These are phyloP conservation scores for Leptinotarsa undecemlineata DNA, from an alignment of 1,140 invertebrate species.

Conservation along the genomic window DNA sequence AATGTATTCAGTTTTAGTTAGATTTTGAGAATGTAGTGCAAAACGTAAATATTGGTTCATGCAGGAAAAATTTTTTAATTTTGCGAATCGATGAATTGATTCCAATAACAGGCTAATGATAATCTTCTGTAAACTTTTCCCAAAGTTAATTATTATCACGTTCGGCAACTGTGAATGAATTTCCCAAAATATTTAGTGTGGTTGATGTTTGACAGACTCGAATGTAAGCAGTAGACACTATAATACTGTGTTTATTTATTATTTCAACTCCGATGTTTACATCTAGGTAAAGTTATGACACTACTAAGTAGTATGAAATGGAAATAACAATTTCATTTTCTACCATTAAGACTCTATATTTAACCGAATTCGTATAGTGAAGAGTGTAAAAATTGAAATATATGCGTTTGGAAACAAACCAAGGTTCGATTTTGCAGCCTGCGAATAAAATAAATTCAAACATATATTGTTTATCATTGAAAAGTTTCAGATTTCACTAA, in stretches of 20 bases:
- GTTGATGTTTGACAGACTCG: conserved; percentile 17
- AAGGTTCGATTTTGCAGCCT: no score
- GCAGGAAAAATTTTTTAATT: no score
- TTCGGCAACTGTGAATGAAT: not conserved
- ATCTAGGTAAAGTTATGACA: conserved; percentile 18
- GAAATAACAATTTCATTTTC: conserved; percentile 8
- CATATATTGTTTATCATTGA: no score
- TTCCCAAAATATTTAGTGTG: not conserved
- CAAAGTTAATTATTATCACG: not conserved
- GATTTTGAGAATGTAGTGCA: no score
- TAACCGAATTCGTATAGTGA: conserved; percentile 6
- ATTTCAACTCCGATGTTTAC: conserved; percentile 14
- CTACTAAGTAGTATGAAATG: conserved; percentile 12
- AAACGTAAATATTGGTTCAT: no score
- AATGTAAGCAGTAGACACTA: conserved; percentile 11
- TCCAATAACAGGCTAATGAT: not conserved
- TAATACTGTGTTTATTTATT: conserved; percentile 16
- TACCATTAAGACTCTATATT: conserved; percentile 17
- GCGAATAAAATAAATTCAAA: no score
- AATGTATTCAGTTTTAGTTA: no score
- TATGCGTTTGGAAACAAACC: not conserved
- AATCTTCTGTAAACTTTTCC: not conserved
- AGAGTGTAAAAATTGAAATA: not conserved
- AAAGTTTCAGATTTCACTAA: no score
- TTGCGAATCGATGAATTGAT: not conserved